These are phyloP conservation scores for Eulimnadia texana DNA, from an alignment of 1,140 invertebrate genomes.

Conservation along the genomic window DNA sequence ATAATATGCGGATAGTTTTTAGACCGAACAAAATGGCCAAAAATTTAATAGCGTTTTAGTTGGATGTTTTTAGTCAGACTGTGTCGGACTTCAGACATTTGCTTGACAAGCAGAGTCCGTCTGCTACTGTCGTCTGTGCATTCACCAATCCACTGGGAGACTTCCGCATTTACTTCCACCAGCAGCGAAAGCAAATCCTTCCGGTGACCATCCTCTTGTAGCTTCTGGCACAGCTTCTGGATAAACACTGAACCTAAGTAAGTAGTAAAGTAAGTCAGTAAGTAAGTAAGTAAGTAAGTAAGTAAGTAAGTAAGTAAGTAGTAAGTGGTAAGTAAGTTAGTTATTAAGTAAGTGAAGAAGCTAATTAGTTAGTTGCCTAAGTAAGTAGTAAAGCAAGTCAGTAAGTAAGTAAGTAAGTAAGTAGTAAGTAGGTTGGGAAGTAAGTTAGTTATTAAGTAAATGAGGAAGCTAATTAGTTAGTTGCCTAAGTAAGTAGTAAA, in stretches of 20 bases:
- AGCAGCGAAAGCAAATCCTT: background rate
- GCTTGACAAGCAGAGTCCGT: background rate
- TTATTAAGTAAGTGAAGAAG: too few relatives aligned
- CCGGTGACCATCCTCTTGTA: background rate
- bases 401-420: too few relatives aligned
- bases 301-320: too few relatives aligned
- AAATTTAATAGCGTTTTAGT: background rate
- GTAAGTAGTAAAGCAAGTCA: too few relatives aligned
- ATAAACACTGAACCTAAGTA: background rate
- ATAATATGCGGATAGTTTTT: background rate
- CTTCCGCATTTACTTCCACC: background rate
- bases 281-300: too few relatives aligned
- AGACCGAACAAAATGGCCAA: background rate
- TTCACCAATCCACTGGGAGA: background rate
- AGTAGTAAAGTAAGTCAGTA: too few relatives aligned
- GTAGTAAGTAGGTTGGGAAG: too few relatives aligned
- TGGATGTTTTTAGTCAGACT: background rate
- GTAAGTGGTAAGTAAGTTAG: too few relatives aligned
- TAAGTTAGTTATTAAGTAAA: too few relatives aligned
- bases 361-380: too few relatives aligned
- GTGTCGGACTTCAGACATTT: background rate
- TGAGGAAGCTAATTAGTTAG: too few relatives aligned
- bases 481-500: too few relatives aligned
- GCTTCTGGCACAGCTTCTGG: background rate
- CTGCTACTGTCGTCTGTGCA: background rate